Evolutionary conservation across 2,888 invertebrate genomes (phyloP).

Genomic region (Heterodera filipjevi): DNA sequence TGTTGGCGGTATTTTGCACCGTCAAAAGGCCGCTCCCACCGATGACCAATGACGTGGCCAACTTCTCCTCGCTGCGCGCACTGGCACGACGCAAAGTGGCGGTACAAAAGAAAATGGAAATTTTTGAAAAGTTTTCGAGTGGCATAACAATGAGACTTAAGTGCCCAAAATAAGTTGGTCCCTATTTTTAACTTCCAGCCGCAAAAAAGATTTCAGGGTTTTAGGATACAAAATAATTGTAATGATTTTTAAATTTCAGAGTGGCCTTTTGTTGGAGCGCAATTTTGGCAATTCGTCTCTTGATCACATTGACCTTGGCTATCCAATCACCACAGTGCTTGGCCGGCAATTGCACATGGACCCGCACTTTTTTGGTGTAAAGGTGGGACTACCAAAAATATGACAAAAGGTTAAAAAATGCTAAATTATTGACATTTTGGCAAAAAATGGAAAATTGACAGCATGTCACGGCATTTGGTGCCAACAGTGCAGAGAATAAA

Average conservation of each 20-base stretch:
- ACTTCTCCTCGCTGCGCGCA: conserved; percentile 62
- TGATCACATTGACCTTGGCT: conserved; percentile 52
- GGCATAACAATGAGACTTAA: conserved; percentile 5
- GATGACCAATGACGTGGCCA: conserved; percentile 61
- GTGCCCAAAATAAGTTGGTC: too few species aligned
- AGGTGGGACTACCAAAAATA: too few species aligned
- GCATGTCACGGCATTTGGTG: too few species aligned
- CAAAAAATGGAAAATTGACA: too few species aligned
- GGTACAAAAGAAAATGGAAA: too few species aligned
- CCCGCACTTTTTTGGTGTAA: conserved; percentile 63
- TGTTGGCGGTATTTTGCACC: conserved; percentile 27
- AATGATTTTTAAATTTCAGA: conserved; percentile 44
- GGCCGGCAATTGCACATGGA: conserved; percentile 62
- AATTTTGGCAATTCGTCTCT: conserved; percentile 47
- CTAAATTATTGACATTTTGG: neutral
- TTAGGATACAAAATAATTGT: too few species aligned
- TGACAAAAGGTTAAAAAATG: too few species aligned
- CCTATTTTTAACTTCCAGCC: too few species aligned
- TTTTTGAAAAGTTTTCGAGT: too few species aligned
- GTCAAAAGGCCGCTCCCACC: conserved; percentile 47
- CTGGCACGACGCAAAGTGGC: conserved; percentile 53
- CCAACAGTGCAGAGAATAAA: too few species aligned
- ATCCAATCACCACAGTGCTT: conserved; percentile 51
- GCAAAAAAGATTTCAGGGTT: too few species aligned
- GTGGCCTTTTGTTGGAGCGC: conserved; percentile 54